Evolutionary conservation across 2,888 invertebrate genomes (phyloP).

Genomic region (Pogonocherus hispidulus): DNA sequence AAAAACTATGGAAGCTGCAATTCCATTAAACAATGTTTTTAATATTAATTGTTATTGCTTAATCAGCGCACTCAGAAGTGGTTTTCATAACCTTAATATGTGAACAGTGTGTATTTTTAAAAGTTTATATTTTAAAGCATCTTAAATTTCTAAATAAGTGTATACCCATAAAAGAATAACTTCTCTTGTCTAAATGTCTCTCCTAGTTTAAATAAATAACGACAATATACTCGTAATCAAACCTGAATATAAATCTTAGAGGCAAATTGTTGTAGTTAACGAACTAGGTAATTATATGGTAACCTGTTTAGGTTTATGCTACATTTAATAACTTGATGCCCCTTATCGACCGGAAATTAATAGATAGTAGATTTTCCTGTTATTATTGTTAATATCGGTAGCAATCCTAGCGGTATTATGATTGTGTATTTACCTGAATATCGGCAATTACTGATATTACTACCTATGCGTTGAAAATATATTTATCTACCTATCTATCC

Average conservation of each 20-base stretch:
- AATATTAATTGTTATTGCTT: no score
- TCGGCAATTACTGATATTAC: not conserved
- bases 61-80: no score
- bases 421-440: conserved; percentile 41
- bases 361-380: conserved; percentile 2
- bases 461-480: not conserved
- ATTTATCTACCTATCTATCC: not conserved
- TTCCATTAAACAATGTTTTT: no score
- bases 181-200: no score
- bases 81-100: no score
- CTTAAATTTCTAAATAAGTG: no score
- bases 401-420: conserved; percentile 36
- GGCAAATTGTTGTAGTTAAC: conserved; percentile 10
- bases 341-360: conserved; percentile 30
- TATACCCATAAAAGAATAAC: no score
- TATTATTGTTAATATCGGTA: conserved; percentile 36
- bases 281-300: conserved; percentile 15
- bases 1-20: no score
- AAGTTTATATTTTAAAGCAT: no score
- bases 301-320: conserved; percentile 16
- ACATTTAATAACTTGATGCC: conserved; percentile 12
- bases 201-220: not conserved
- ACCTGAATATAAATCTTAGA: not conserved
- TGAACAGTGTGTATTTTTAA: no score
- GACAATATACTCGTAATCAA: not conserved